Percentiles rank a stretch among this genome's conserved stretches.
These are phyloP conservation scores for Drosophila truncata DNA, from an alignment of 1,140 invertebrate species.

Conservation along the genomic window DNA sequence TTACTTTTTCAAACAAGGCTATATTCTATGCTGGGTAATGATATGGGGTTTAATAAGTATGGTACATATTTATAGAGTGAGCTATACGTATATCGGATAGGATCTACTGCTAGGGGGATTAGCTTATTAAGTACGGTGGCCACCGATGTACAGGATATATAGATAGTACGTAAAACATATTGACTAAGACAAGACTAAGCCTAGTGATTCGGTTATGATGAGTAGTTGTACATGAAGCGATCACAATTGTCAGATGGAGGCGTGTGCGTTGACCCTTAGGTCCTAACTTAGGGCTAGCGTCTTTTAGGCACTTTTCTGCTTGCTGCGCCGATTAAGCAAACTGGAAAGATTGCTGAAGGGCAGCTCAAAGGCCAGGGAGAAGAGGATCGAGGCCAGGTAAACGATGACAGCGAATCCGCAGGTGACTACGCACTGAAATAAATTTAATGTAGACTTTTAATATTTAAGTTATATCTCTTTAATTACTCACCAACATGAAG, in stretches of 20 bases:
- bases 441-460: neutral
- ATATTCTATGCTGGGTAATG: conserved; percentile 12
- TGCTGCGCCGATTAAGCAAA: conserved; percentile 53
- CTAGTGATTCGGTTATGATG: conserved; percentile 43
- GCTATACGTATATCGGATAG: conserved; percentile 11
- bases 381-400: conserved; percentile 79
- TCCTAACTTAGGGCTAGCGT: conserved; percentile 56
- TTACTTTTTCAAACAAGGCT: conserved; percentile 19
- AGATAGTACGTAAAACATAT: conserved; percentile 14
- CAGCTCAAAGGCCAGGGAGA: conserved; percentile 81
- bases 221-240: conserved; percentile 72
- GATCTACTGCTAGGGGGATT: conserved; percentile 19
- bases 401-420: conserved; percentile 80
- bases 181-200: conserved; percentile 55
- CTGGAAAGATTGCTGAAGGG: conserved; percentile 84
- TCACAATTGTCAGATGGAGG: conserved; percentile 77
- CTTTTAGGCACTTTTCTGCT: conserved; percentile 64
- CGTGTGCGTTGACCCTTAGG: conserved; percentile 42
- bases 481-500: conserved; percentile 75
- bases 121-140: conserved; percentile 40
- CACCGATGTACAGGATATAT: conserved; percentile 34
- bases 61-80: conserved; percentile 8
- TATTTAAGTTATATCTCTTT: neutral
- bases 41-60: conserved; percentile 14
- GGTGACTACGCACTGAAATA: conserved; percentile 71